Evolutionary conservation across 2,113 vertebrate genomes (phyloP), one percentile per base, ranked within the genome.

Genomic region (Passer montanus): DNA sequence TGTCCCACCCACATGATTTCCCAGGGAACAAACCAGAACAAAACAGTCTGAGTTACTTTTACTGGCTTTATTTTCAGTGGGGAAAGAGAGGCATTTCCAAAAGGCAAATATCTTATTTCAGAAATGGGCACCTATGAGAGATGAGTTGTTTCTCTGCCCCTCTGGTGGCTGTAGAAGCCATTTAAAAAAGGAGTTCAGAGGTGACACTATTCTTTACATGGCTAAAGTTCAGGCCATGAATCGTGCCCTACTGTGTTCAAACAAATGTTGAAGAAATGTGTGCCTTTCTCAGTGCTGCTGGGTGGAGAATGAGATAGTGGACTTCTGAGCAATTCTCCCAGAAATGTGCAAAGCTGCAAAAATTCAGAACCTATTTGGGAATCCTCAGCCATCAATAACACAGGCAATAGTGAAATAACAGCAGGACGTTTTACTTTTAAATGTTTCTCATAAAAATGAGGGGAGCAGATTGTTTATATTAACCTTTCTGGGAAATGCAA

Each of bases 381-480:
- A 92, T 92, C 92, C 90, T 94, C 86, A 87, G 93, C 95, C 95
- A 97, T 96, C 94, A 97, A 96, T 93, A 97, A 96, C 95, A 97
- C 6, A 89, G 68, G 83, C 94, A 92, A 95, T 89, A 96, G 95
- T 58, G 90, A 89, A 96, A 94, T 92, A 96, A 95, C 96, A 97
- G 96, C 96, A 92, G 96, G 96, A 93, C 30, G 63, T 82, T 93
- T 94, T 89, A 91, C 91, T 97, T 97, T 91, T 96, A 95, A 97
- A 97, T 89, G 89, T 78, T 94, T 95, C 95, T 95, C 96, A 95
- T 95, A 96, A 95, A 97, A 97, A 96, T 68, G 96, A 97, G 91
- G 52, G 94, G 94, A 97, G 95, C 96, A 97, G 90, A 96, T 95
- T 95, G 94, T 97, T 97, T 97, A 96, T 89, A 97, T 97, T 97